phyloP scores from a whole-genome alignment of 2,797 vertebrate genomes.

The Aulostomus chinensis region DNA sequence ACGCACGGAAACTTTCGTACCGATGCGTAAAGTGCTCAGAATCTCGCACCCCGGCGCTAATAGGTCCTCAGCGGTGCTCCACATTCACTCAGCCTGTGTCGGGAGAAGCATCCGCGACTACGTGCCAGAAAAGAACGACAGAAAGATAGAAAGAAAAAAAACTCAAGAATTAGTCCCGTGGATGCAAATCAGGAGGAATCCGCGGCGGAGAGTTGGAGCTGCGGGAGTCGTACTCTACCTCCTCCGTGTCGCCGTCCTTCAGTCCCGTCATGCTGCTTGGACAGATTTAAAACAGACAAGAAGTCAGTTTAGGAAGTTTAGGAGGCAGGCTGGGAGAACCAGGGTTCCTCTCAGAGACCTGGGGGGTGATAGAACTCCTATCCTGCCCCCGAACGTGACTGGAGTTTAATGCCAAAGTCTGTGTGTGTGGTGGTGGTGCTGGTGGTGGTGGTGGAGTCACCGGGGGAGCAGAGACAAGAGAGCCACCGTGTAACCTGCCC shows the following conservation, averaged over 20 bases:
- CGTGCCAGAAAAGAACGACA: no score
- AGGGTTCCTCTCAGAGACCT: no score
- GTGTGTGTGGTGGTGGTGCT: no score
- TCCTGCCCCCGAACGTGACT: not conserved
- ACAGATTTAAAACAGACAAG: no score
- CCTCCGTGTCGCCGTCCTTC: slow-evolving; percentile 87
- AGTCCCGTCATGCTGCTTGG: slow-evolving; percentile 91
- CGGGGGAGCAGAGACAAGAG: no score
- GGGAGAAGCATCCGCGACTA: slow-evolving; percentile 29
- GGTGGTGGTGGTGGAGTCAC: no score
- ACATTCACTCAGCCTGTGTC: slow-evolving; percentile 28
- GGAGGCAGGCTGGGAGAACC: slow-evolving; percentile 79
- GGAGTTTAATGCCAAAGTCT: not conserved
- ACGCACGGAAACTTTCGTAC: slow-evolving; percentile 7
- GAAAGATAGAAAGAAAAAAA: no score
- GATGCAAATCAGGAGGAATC: no score
- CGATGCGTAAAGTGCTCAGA: slow-evolving; percentile 9
- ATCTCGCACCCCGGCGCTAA: slow-evolving; percentile 23
- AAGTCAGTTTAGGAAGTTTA: slow-evolving; percentile 73
- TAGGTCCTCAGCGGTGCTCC: slow-evolving; percentile 11
- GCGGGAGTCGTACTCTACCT: slow-evolving; percentile 82
- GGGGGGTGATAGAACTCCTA: no score
- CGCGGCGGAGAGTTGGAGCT: no score
- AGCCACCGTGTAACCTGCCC: no score
- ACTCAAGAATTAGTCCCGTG: no score